Evolutionary conservation across 2,113 vertebrate genomes (phyloP).

Genomic region (Myodes glareolus): DNA sequence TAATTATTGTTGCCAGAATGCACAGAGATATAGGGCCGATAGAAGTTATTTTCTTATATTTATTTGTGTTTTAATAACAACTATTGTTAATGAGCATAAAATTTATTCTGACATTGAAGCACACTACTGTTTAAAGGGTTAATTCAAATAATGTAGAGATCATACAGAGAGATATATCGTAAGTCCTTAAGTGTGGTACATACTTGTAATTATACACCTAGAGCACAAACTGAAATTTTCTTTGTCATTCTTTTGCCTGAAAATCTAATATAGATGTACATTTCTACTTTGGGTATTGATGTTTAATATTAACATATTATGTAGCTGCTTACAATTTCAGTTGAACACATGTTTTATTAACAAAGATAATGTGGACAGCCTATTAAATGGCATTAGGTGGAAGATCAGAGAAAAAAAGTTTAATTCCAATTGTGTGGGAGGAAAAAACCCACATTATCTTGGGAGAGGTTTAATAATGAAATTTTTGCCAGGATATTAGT

Average conservation of each 20-base stretch:
- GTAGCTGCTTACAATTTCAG: conserved; percentile 11
- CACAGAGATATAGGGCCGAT: not conserved
- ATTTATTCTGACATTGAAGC: not conserved
- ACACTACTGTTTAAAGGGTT: not conserved
- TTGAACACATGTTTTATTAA: conserved; percentile 9
- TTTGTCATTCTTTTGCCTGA: conserved; percentile 13
- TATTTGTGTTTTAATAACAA: conserved; percentile 40
- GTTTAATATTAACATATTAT: conserved; percentile 25
- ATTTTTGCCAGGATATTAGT: not conserved
- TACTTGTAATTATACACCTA: not conserved
- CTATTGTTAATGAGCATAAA: not conserved
- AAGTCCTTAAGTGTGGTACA: not conserved
- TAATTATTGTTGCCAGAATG: not conserved
- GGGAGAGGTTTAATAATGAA: not conserved
- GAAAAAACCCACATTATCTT: not conserved
- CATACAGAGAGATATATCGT: not conserved
- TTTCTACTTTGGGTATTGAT: not conserved
- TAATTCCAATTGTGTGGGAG: not conserved
- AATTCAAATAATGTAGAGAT: not conserved
- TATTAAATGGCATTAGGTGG: not conserved
- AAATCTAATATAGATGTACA: not conserved
- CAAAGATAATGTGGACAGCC: not conserved
- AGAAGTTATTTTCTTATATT: not conserved
- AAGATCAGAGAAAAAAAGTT: not conserved
- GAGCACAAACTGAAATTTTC: not conserved